Evolutionary conservation across 2,113 vertebrate genomes (phyloP).

Genomic region (Garra rufa): DNA sequence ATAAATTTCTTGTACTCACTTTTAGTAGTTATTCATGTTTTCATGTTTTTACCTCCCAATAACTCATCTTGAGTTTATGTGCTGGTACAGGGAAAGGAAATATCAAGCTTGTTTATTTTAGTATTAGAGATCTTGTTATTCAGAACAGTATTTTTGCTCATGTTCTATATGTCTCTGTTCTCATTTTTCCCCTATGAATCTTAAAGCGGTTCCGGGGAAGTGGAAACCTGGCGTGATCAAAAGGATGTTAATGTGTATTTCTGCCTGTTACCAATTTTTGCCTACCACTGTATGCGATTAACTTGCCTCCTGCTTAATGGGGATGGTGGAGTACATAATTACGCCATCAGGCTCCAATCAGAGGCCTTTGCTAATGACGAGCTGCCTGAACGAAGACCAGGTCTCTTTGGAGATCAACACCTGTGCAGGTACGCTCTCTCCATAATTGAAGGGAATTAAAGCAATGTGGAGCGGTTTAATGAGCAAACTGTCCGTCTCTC

Average conservation of each 20-base stretch:
- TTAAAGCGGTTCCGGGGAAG: background rate
- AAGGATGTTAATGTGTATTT: constrained; percentile 10
- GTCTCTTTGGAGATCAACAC: constrained; percentile 44
- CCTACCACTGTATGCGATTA: background rate
- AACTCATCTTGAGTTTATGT: constrained; percentile 6
- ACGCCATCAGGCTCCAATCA: constrained; percentile 38
- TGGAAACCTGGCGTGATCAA: constrained; percentile 21
- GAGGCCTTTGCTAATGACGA: constrained; percentile 40
- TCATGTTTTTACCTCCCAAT: background rate
- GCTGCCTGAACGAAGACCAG: constrained; percentile 29
- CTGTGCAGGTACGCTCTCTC: constrained; percentile 33
- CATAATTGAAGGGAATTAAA: background rate
- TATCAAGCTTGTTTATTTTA: constrained; percentile 31
- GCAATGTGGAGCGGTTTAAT: constrained; percentile 30
- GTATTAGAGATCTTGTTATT: background rate
- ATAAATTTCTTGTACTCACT: no score
- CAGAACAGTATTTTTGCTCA: background rate
- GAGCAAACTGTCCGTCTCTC: background rate
- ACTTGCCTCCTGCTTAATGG: constrained; percentile 4
- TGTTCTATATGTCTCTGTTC: background rate
- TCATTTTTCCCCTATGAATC: background rate
- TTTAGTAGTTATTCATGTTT: background rate
- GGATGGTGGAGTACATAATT: constrained; percentile 26
- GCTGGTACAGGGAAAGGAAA: constrained; percentile 35
- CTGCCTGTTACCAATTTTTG: background rate